A percentile compares a stretch with the other conserved stretches of the same genome.
phyloP scores from a whole-genome alignment of 2,113 vertebrate species.

The Bos indicus region DNA sequence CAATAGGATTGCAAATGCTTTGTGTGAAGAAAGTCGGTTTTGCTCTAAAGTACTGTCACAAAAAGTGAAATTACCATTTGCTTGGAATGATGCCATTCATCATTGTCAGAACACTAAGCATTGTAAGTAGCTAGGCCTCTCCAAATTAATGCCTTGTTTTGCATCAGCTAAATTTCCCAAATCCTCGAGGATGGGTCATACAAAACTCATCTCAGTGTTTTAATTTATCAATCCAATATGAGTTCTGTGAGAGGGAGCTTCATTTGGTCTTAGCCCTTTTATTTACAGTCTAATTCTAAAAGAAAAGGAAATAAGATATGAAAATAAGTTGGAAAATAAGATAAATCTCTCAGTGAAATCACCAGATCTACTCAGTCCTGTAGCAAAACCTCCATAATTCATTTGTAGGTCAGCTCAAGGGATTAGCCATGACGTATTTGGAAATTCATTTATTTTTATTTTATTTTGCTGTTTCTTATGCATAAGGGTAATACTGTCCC shows the following conservation, averaged over 20 bases:
- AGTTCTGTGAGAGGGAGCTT: constrained; percentile 85
- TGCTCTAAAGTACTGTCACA: constrained; percentile 99
- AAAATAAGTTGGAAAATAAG: constrained; percentile 97
- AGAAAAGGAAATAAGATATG: constrained; percentile 98
- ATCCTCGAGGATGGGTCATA: constrained; percentile 97
- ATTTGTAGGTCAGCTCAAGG: constrained; percentile 88
- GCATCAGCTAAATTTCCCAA: constrained; percentile 99
- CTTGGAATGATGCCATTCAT: constrained; percentile 99
- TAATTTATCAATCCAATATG: constrained; percentile 96
- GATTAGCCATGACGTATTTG: constrained; percentile 90
- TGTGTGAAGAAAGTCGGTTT: constrained; percentile 97
- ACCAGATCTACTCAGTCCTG: constrained; percentile 86
- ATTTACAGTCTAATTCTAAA: constrained; percentile 98
- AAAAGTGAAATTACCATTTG: constrained; percentile 99
- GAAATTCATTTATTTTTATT: constrained; percentile 98
- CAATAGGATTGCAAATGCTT: constrained; percentile 99
- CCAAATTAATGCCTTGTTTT: constrained; percentile 99
- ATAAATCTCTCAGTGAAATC: constrained; percentile 93
- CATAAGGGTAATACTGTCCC: constrained; percentile 94
- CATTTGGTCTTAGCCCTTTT: constrained; percentile 84
- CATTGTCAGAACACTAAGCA: constrained; percentile 99
- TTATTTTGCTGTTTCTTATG: constrained; percentile 92
- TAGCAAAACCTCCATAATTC: constrained; percentile 89
- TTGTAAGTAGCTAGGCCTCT: constrained; percentile 94
- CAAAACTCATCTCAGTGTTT: constrained; percentile 93